Base-by-base conservation (phyloP, 1,140 invertebrate species). In the Eueides isabella region DNA sequence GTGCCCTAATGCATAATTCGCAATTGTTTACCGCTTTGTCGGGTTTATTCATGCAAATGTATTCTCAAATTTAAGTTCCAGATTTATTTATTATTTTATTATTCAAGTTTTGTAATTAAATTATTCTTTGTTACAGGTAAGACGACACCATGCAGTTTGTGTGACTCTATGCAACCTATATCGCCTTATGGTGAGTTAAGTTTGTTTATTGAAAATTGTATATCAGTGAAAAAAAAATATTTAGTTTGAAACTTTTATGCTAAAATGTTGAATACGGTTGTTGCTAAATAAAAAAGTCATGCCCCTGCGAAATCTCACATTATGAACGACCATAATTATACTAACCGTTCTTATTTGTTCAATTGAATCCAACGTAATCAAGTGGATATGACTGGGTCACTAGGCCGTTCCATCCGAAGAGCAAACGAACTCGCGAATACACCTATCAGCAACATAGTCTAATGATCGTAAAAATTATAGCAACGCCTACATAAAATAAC, bases 61-160 rank as follows among this genome's bases (percentile, higher is more conserved):
- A 76, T 76, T 76, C 74, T 68, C 61, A 65, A 72, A 76, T 66
- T 76, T 69, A 67, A 61, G 61, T 72, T 73, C 61, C 71, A 67
- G 26, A 72, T 67, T 76, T 76, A 76, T 72, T 76, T 66, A 76
- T 72, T 61, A 62, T 61, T 67, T 67, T 76, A 66, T 71, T 68
- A 68, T 63, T 68, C 23, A 28, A 61, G 30, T 48, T 35, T 67
- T 73, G 14, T 14, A 26, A 73, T 23, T 48, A 75, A 55, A 38
- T 61, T 63, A 68, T 48, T 80, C 67, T 76, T 91, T 87, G 84
- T 91, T 91, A 61, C 86, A 91, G 89, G 89, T 91, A 91, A 91
- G 89, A 82, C 85, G 79, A 67, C 71, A 77, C 66, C 78, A 7
- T 89, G 87, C 83, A 86, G 77, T 78, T 73, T 86, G 68, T 91